phyloP scores from a whole-genome alignment of 1,140 invertebrate genomes.

The Drosophila paulistorum region DNA sequence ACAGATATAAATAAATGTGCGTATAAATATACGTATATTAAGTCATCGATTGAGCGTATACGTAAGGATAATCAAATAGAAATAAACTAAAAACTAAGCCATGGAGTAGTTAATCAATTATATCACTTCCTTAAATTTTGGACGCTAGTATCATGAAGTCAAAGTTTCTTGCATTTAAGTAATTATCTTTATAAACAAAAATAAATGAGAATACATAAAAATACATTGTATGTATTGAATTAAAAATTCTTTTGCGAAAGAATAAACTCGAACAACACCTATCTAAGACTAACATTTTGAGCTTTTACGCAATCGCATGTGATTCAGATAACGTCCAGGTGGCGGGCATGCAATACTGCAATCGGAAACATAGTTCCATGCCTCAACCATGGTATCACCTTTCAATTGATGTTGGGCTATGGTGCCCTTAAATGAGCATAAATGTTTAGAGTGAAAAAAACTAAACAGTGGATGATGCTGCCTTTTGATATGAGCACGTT shows the following conservation, averaged over 20 bases:
- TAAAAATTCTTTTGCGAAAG: no score
- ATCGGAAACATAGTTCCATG: slow-evolving; percentile 71
- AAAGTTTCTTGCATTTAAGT: background rate
- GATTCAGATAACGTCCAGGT: slow-evolving; percentile 70
- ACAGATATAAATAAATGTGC: background rate
- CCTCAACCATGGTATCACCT: slow-evolving; percentile 69
- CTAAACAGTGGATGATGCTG: slow-evolving; percentile 73
- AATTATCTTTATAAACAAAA: background rate
- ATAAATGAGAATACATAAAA: no score
- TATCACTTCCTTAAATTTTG: background rate
- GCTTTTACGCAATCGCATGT: slow-evolving; percentile 62
- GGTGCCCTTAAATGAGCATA: slow-evolving; percentile 71
- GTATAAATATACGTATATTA: background rate
- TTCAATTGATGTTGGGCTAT: slow-evolving; percentile 76
- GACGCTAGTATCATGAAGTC: background rate
- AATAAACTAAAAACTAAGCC: no score
- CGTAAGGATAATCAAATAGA: no score
- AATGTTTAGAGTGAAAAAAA: slow-evolving; percentile 53
- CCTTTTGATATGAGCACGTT: slow-evolving; percentile 54
- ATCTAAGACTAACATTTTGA: slow-evolving; percentile 44
- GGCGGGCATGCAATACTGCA: slow-evolving; percentile 66
- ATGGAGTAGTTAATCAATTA: background rate
- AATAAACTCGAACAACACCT: background rate
- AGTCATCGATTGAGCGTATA: background rate
- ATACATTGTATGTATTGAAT: no score